Conservation (phyloP, 2,888 invertebrate genomes). For the Chloroclysta siterata region DNA sequence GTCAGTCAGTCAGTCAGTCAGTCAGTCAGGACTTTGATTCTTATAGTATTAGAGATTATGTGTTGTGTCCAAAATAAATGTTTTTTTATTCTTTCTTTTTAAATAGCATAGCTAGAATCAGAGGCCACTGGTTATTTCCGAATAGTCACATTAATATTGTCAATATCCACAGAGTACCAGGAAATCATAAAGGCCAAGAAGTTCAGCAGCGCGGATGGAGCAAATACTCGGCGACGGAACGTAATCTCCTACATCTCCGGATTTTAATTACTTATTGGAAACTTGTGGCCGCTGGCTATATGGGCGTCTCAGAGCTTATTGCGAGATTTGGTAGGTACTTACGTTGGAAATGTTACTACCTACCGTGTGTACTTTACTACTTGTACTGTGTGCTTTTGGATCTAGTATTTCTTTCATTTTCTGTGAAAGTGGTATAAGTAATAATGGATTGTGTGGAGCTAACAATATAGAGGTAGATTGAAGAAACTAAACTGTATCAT, state of each 20-base stretch:
- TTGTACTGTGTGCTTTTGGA: too few relatives aligned
- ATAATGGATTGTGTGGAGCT: too few relatives aligned
- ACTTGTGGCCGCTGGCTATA: constrained; percentile 82
- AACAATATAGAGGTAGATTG: too few relatives aligned
- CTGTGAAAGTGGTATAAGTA: too few relatives aligned
- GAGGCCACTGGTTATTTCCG: neutral
- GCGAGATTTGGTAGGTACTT: constrained; percentile 64
- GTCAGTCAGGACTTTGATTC: too few relatives aligned
- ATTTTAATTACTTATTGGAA: constrained; percentile 85
- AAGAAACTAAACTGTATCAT: too few relatives aligned
- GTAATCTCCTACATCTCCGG: constrained; percentile 78
- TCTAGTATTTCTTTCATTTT: too few relatives aligned
- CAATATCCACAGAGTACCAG: constrained; percentile 53
- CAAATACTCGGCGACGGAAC: constrained; percentile 76
- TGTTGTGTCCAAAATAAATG: too few relatives aligned
- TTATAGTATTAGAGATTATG: too few relatives aligned
- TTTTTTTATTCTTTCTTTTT: too few relatives aligned
- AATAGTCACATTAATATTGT: neutral
- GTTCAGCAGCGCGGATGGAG: constrained; percentile 62
- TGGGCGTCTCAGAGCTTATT: constrained; percentile 76
- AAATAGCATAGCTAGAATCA: neutral
- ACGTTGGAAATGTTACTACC: constrained; percentile 49
- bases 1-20: too few relatives aligned
- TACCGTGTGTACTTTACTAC: neutral
- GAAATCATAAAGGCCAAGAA: constrained; percentile 68